Evolutionary conservation across 1,140 invertebrate species (phyloP), one percentile per base, ranked within the genome.

Genomic region (Trigoniulus corallinus): DNA sequence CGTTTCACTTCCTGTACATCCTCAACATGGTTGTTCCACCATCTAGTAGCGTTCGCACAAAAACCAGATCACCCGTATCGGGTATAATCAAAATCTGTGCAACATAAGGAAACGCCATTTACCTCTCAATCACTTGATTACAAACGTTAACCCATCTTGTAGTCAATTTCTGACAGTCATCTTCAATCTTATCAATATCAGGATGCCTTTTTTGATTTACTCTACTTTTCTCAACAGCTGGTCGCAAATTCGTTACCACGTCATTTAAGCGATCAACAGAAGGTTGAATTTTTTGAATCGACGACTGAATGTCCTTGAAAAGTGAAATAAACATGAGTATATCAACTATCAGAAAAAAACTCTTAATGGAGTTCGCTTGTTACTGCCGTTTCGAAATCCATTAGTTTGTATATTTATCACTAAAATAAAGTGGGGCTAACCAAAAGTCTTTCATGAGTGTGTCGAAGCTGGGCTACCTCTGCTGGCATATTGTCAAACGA

Each of bases 101-200:
- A n/a, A n/a, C 18, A 1, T 53, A 1, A 27, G 7, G 42, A 20
- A 27, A 3, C 13, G 13, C 18, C 48, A 57, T 47, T 15, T 61
- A 86, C 81, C 88, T 81, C 61, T 97, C 92, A 47, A 83, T 81
- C 43, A 96, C 71, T 68, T 96, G 89, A 34, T 77, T 77, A 64
- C 86, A 89, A 13, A 95, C 80, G 57, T 82, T 87, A 57, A 82
- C 85, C 92, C 92, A 98, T 47, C 92, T 74, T 37, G 76, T 78
- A 56, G 84, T 86, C 3, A 98, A 67, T 59, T 82, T 79, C 55
- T 84, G 79, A 1, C 96, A 83, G 58, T 97, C 92, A 56, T 87
- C 83, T 63, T 97, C 92, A n/a, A 97, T 65, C 18, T 82, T 72
- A 58, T 96, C 92, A 50, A 98, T 76, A 69, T 98, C 94, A 7